Conservation (phyloP, 2,888 invertebrate species). For the Philhelius pedissequus region DNA sequence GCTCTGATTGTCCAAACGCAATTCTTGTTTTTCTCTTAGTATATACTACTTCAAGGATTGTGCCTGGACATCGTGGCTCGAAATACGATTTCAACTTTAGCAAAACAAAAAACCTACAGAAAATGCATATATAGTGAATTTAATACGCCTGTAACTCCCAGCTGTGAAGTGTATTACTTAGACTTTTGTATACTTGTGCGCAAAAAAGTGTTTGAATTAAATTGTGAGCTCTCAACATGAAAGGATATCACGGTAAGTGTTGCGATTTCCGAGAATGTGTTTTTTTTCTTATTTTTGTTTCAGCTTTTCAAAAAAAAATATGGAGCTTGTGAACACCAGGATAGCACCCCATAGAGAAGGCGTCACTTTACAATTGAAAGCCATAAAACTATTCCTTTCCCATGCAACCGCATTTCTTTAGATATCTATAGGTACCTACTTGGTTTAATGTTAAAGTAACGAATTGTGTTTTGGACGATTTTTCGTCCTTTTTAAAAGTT, state of each 20-base stretch:
- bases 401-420: constrained; percentile 69
- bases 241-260: constrained; percentile 66
- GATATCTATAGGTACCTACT: not conserved
- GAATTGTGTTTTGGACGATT: constrained; percentile 35
- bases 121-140: not conserved
- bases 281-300: not conserved
- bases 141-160: not conserved
- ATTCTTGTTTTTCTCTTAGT: constrained; percentile 78
- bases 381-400: constrained; percentile 73
- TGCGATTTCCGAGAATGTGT: constrained; percentile 52
- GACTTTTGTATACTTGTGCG: constrained; percentile 7
- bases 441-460: constrained; percentile 20
- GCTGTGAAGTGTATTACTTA: constrained; percentile 4
- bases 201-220: constrained; percentile 51
- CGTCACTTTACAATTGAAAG: constrained; percentile 72
- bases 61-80: constrained; percentile 80
- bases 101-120: not conserved
- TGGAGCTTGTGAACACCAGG: not conserved
- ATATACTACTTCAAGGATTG: constrained; percentile 78
- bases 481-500: constrained; percentile 7
- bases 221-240: constrained; percentile 56
- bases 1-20: constrained; percentile 80
- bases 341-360: constrained; percentile 51
- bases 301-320: not conserved
- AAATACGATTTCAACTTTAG: constrained; percentile 76